Evolutionary conservation across 2,888 invertebrate species (phyloP).

Genomic region (Periphyllus acericola): DNA sequence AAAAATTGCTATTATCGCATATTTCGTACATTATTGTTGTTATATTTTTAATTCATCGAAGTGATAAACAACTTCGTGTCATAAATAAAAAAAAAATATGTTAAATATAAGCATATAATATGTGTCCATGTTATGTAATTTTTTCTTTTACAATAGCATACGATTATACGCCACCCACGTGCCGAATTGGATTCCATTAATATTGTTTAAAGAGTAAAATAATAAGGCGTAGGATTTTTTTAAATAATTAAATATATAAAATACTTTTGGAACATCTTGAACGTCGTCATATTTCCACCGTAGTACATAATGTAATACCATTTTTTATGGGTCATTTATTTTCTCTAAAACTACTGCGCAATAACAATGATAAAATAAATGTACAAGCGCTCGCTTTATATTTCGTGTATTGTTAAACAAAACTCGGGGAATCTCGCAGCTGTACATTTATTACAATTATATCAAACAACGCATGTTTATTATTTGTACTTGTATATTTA

Average conservation of each 20-base stretch:
- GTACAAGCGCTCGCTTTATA: neutral
- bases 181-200: neutral
- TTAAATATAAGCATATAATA: too few species aligned
- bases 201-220: neutral
- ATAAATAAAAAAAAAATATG: too few species aligned
- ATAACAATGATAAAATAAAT: constrained; percentile 1
- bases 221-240: neutral
- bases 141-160: too few species aligned
- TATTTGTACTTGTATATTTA: too few species aligned
- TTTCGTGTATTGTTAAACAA: neutral
- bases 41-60: too few species aligned
- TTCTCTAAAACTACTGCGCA: neutral
- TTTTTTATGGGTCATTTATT: constrained; percentile 6
- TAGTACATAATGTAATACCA: neutral
- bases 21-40: too few species aligned
- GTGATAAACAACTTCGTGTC: too few species aligned
- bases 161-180: neutral
- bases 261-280: neutral
- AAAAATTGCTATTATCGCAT: too few species aligned
- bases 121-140: too few species aligned
- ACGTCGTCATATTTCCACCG: neutral
- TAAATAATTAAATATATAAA: neutral
- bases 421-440: neutral
- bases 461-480: too few species aligned
- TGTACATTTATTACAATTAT: neutral